These are phyloP conservation scores for Venustoraphidia nigricollis DNA, from an alignment of 2,888 invertebrate species.

Conservation along the genomic window DNA sequence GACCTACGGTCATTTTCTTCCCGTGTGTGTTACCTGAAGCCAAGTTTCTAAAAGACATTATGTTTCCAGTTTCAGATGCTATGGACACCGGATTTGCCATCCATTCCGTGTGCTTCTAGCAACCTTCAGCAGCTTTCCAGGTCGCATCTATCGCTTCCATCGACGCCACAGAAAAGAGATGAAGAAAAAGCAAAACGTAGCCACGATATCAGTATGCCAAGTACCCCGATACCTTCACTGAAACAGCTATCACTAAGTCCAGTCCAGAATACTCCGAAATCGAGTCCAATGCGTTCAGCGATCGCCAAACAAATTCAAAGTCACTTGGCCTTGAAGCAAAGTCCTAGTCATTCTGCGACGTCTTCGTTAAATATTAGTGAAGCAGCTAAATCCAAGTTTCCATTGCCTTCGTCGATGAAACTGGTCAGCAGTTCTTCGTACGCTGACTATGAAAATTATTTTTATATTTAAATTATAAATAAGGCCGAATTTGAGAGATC, in stretches of 20 bases:
- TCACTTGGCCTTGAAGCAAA: slow-evolving; percentile 4
- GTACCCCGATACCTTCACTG: slow-evolving; percentile 9
- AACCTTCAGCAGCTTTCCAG: slow-evolving; percentile 25
- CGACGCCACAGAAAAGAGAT: slow-evolving; percentile 21
- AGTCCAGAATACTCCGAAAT: slow-evolving; percentile 8
- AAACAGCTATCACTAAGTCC: not conserved
- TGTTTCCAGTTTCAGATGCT: slow-evolving; percentile 30
- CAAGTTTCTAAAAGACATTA: too few species aligned
- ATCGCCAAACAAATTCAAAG: slow-evolving; percentile 4
- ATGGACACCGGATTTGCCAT: slow-evolving; percentile 37
- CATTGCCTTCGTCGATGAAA: slow-evolving; percentile 35
- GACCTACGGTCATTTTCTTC: too few species aligned
- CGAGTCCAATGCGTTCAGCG: slow-evolving; percentile 9
- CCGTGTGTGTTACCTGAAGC: too few species aligned
- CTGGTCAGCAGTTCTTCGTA: slow-evolving; percentile 29
- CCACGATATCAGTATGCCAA: slow-evolving; percentile 10
- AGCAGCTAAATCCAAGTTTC: slow-evolving; percentile 21
- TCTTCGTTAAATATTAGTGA: slow-evolving; percentile 11
- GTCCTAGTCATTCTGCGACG: slow-evolving; percentile 3
- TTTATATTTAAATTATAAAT: slow-evolving; percentile 36
- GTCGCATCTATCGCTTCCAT: slow-evolving; percentile 22
- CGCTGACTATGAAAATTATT: slow-evolving; percentile 49
- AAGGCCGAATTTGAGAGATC: too few species aligned
- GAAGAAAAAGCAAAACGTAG: slow-evolving; percentile 14
- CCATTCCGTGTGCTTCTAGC: slow-evolving; percentile 28